Percentiles rank a stretch among this genome's conserved stretches.
phyloP scores from a whole-genome alignment of 2,888 invertebrate genomes.

The Drosophila anomalipes region DNA sequence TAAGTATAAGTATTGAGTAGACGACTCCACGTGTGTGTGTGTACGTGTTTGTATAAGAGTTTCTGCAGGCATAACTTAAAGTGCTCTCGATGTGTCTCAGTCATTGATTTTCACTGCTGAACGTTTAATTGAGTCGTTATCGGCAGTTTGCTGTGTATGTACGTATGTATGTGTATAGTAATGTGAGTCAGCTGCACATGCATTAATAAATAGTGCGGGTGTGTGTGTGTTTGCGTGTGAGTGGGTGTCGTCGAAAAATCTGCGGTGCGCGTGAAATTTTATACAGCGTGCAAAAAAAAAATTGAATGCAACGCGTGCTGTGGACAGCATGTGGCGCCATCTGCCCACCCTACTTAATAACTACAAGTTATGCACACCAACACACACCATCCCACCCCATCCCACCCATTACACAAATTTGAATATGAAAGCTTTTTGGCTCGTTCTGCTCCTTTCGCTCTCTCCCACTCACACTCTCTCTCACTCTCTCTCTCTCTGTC shows the following conservation, averaged over 20 bases:
- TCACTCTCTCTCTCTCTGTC: slow-evolving; percentile 15
- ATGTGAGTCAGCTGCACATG: background rate
- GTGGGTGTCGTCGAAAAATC: slow-evolving; percentile 42
- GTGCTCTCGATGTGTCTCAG: slow-evolving; percentile 50
- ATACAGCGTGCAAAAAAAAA: slow-evolving; percentile 30
- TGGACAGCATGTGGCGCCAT: slow-evolving; percentile 46
- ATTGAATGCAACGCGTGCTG: slow-evolving; percentile 49
- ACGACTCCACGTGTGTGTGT: background rate
- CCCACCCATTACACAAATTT: slow-evolving; percentile 8
- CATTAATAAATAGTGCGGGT: background rate
- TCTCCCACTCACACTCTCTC: slow-evolving; percentile 12
- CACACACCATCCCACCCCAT: slow-evolving; percentile 10
- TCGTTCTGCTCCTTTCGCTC: slow-evolving; percentile 6
- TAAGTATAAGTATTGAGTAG: background rate
- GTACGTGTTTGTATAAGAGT: slow-evolving; percentile 19
- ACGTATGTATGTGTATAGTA: background rate
- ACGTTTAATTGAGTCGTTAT: slow-evolving; percentile 58
- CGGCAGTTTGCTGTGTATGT: slow-evolving; percentile 30
- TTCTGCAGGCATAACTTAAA: slow-evolving; percentile 41
- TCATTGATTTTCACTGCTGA: slow-evolving; percentile 54
- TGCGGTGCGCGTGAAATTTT: slow-evolving; percentile 47
- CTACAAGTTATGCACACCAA: slow-evolving; percentile 24
- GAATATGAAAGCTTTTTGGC: slow-evolving; percentile 33
- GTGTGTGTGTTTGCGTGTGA: slow-evolving; percentile 1
- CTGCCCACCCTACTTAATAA: slow-evolving; percentile 30